A percentile compares a stretch with the other conserved stretches of the same genome.
Conservation (phyloP, 2,113 vertebrate species). For the Poeciliopsis prolifica region DNA sequence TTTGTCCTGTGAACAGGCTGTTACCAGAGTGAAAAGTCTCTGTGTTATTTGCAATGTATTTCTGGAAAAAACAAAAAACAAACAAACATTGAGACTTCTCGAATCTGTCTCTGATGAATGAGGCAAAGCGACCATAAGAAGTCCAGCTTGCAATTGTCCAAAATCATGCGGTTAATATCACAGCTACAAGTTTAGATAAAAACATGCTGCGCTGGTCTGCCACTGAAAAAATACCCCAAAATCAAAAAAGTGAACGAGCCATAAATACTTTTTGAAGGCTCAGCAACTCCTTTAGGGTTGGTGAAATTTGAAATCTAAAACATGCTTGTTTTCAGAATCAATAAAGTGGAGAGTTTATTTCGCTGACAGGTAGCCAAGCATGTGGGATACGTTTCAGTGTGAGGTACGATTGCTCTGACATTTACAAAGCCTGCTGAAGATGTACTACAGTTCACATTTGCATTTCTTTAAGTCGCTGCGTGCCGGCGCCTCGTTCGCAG, state of each 20-base stretch:
- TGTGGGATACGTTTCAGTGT: constrained; percentile 7
- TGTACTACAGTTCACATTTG: constrained; percentile 34
- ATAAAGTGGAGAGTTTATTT: constrained; percentile 2
- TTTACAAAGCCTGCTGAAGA: constrained; percentile 53
- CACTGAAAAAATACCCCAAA: neutral
- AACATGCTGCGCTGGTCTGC: neutral
- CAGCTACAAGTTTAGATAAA: neutral
- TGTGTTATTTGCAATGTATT: too few species aligned
- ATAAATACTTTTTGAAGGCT: neutral
- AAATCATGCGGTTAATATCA: neutral
- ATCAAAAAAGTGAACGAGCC: neutral
- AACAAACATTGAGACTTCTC: too few species aligned
- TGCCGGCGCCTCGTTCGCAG: constrained; percentile 32
- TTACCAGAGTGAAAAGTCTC: too few species aligned
- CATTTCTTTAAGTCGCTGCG: constrained; percentile 39
- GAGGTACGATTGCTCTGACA: constrained; percentile 59
- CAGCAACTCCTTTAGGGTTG: neutral
- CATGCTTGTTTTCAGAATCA: neutral
- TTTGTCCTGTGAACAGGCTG: neutral
- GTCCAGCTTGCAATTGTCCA: neutral
- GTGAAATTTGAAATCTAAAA: neutral
- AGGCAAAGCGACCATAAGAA: neutral
- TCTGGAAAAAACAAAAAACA: neutral
- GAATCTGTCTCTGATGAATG: too few species aligned
- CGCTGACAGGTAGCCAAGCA: constrained; percentile 11